These are phyloP conservation scores for Eupithecia subumbrata DNA, from an alignment of 2,888 invertebrate species.

Conservation along the genomic window DNA sequence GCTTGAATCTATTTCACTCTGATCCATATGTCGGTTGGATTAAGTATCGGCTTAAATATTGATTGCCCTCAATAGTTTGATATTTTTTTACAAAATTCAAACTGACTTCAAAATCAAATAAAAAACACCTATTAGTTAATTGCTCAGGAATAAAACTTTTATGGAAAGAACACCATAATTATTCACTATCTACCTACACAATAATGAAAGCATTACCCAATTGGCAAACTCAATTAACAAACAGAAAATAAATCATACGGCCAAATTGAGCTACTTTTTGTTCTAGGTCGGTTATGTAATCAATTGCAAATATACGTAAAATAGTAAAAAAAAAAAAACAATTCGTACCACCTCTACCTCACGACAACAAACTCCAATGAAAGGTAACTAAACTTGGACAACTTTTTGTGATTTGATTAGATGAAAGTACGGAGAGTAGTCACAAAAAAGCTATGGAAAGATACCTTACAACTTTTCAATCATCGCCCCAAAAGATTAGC, in stretches of 20 bases:
- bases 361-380: neutral
- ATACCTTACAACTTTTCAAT: constrained; percentile 30
- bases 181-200: too few relatives aligned
- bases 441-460: constrained; percentile 2
- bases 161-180: neutral
- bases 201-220: too few relatives aligned
- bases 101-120: too few relatives aligned
- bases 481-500: constrained; percentile 20
- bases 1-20: too few relatives aligned
- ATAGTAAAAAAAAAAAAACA: too few relatives aligned
- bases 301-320: neutral
- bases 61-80: too few relatives aligned
- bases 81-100: too few relatives aligned
- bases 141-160: neutral
- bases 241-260: neutral
- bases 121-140: neutral
- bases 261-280: neutral
- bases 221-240: neutral
- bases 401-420: neutral
- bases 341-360: neutral
- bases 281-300: too few relatives aligned
- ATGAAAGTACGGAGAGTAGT: neutral
- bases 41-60: too few relatives aligned
- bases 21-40: too few relatives aligned
- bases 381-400: neutral